Evolutionary conservation across 2,888 invertebrate species (phyloP), one percentile per base, ranked within the genome.

Genomic region (Epirrhoe tristata): DNA sequence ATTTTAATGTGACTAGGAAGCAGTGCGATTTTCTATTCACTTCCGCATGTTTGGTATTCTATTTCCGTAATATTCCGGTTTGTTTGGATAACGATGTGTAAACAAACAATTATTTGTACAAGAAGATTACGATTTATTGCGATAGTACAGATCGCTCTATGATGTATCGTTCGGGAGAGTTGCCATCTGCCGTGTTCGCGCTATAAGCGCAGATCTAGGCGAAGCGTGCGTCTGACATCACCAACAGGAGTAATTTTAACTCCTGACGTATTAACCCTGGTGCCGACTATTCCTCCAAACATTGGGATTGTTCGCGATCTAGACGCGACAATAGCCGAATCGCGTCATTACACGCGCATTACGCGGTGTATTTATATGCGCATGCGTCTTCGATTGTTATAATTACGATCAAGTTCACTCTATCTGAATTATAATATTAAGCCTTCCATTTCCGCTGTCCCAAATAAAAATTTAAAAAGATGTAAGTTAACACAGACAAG

Each of bases 221-320:
- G 91, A 91, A 89, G 85, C 88, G 83, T 90, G 90, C 86, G 83
- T 91, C 91, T 92, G 90, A 93, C 92, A 92, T 93, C 93, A 93
- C 84, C 92, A 84, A 84, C 81, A 77, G 76, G 80, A 88, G 90
- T 93, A 93, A 91, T 89, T 89, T 93, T 93, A 93, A 92, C 92
- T 91, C 83, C 79, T 90, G 91, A 92, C 91, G 93, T 91, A 87
- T 79, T 78, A 82, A 82, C 84, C 80, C 80, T 80, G 63, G 60
- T 67, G 77, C 77, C 74, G 81, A 75, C 78, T 81, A 82, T 83
- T 87, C 79, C 83, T 82, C 75, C 74, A 84, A 85, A 84, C 82
- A 82, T 80, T 80, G 72, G 75, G 74, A 85, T 87, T 88, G 84
- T 87, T 85, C 81, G 81, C 78, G 79, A 63, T 57, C 60, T 48